Evolutionary conservation across 2,797 vertebrate species (phyloP).

Genomic region (Zenarchopterus dispar): DNA sequence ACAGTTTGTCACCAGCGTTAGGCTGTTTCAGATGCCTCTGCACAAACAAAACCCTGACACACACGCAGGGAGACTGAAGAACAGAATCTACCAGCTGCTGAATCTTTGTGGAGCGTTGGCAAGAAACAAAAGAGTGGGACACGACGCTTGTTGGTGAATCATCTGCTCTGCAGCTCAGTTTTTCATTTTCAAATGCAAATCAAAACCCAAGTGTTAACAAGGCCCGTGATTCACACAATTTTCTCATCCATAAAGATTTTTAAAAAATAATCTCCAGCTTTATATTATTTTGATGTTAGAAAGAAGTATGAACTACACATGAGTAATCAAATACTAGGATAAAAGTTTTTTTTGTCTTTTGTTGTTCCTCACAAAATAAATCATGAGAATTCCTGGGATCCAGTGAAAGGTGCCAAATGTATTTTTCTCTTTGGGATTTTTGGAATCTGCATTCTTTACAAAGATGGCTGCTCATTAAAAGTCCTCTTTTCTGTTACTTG

Average conservation of each 20-base stretch:
- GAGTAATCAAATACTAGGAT: neutral
- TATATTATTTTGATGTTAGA: too few species aligned
- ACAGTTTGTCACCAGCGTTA: conserved; percentile 35
- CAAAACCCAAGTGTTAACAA: neutral
- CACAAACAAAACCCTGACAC: conserved; percentile 27
- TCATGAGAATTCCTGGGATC: neutral
- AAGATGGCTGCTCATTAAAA: neutral
- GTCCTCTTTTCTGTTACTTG: neutral
- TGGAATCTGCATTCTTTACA: neutral
- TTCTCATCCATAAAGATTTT: neutral
- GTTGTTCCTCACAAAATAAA: neutral
- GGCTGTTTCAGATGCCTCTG: conserved; percentile 27
- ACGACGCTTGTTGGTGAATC: conserved; percentile 22
- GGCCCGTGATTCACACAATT: neutral
- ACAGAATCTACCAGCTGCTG: conserved; percentile 59
- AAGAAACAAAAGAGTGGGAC: conserved; percentile 20
- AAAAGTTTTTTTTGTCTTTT: neutral
- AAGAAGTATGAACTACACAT: too few species aligned
- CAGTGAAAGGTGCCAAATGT: neutral
- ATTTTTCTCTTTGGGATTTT: neutral
- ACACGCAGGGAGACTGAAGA: conserved; percentile 21
- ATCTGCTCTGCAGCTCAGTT: conserved; percentile 13
- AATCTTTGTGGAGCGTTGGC: conserved; percentile 18
- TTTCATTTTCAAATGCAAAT: conserved; percentile 6
- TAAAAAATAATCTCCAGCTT: too few species aligned